Conservation (phyloP, 2,797 vertebrate genomes). For the Furcifer pardalis region DNA sequence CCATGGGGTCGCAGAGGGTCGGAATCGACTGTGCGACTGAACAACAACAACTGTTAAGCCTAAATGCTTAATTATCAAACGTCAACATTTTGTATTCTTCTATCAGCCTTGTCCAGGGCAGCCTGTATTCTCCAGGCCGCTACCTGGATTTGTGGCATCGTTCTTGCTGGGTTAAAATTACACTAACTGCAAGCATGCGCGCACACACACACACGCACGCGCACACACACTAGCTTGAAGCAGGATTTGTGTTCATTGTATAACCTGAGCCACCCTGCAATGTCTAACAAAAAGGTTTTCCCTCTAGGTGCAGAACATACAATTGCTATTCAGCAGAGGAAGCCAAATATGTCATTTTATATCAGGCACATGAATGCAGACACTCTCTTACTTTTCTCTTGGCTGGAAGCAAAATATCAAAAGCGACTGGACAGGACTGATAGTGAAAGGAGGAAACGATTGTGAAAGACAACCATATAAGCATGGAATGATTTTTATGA, state of each 20-base stretch:
- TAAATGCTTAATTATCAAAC: neutral
- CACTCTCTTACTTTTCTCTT: constrained; percentile 64
- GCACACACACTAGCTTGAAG: constrained; percentile 67
- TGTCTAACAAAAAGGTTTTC: constrained; percentile 51
- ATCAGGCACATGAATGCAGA: constrained; percentile 50
- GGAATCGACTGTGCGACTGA: no score
- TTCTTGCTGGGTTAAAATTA: neutral
- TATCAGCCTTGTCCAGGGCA: neutral
- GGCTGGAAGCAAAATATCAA: constrained; percentile 63
- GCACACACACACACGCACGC: no score
- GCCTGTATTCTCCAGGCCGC: neutral
- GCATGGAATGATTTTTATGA: neutral
- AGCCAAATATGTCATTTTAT: constrained; percentile 64
- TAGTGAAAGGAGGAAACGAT: constrained; percentile 15
- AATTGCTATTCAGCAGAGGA: constrained; percentile 62
- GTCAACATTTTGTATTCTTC: neutral
- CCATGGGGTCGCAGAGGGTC: no score
- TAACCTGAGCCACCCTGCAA: constrained; percentile 66
- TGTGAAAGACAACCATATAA: neutral
- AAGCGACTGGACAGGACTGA: constrained; percentile 49
- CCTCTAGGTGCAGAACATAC: constrained; percentile 59
- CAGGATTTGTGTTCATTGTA: constrained; percentile 59
- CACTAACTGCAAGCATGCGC: no score
- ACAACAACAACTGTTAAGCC: neutral
- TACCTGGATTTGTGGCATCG: neutral